Base-by-base conservation (phyloP, 2,888 invertebrate species). In the Buathra laborator region DNA sequence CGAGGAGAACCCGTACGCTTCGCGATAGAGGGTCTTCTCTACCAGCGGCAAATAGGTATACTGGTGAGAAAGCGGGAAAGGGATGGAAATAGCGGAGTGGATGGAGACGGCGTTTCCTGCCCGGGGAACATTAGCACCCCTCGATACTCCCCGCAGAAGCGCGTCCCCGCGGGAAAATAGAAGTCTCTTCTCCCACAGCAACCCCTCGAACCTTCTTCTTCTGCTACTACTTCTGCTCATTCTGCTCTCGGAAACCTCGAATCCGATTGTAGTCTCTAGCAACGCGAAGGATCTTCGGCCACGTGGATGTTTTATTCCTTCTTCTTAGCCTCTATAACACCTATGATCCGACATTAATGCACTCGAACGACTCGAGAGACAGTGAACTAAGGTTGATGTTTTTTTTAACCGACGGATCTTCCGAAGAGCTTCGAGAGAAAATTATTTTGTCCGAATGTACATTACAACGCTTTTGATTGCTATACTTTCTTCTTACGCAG, bases 41-140 rank as follows among this genome's bases (percentile, higher is more conserved):
- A 29, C 62, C 44, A 71, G 76, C 78, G 37, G 24, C 70, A 6
- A 51, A 14, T 43, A 51, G 56, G 48, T 46, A 78, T 37, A 56
- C 62, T 56, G 66, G 51, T 44, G 12, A 66, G 62, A 51, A 77
- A 70, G 81, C 44, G 67, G 32, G 64, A 84, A 46, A 78, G 77
- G 72, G 81, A 84, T 68, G 68, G 46, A 37, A 48, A 66, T 64
- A 80, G 68, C 78, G 87, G 91, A 92, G 92, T 90, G 91, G 91
- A 91, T 91, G 93, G 93, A 93, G 93, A 93, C 91, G 92, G 92
- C 91, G 92, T 92, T 94, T 93, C 93, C 93, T 93, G 93, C 93
- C 93, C 90, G 90, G 90, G 92, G 93, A 93, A 93, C 93, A 93
- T 93, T 93, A 94, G 92, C 94, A 93, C 93, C 85, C 92, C 93